Base-by-base conservation (phyloP, 2,888 invertebrate species). In the Temnothorax ravouxi region DNA sequence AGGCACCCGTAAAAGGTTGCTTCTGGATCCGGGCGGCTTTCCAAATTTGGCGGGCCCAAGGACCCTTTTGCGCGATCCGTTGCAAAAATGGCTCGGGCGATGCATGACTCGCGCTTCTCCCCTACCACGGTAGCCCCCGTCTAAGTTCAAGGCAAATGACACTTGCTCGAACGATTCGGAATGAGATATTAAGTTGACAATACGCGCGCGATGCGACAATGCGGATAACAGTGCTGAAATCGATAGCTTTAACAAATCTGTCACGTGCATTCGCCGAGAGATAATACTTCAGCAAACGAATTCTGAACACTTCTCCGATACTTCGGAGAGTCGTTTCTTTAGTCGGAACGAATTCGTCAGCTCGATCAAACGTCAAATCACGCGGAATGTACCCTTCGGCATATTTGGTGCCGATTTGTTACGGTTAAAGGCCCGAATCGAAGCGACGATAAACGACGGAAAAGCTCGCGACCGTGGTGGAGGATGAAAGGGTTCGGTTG, bases 21-120 rank as follows among this genome's bases (percentile, higher is more conserved):
- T 77, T 86, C 86, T 84, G 86, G 87, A 84, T 82, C 87, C 87
- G 74, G 89, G 85, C 93, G 89, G 90, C 92, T 93, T 94, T 94
- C 94, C 94, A 93, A 94, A 94, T 92, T 93, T 93, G 93, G 94
- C 87, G 62, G 87, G 59, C 84, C 75, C 88, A 72, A 79, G 87
- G 87, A 71, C 86, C 88, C 90, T 92, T 92, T 91, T 89, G 90
- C 87, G 85, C 66, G 76, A 74, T 87, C 86, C 87, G 88, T 88
- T 84, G 90, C 90, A 90, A 93, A 93, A 93, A 93, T 93, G 90
- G 91, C 90, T 86, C 87, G 87, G 84, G 84, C 86, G 83, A 75
- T 66, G 80, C 62, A 80, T 82, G 76, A 85, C 84, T 75, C 74
- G 75, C 62, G 85, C 86, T 90, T 89, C 90, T 92, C 91, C 91